These are phyloP conservation scores for Nansenia antarctica DNA, from an alignment of 2,113 vertebrate species.

Conservation along the genomic window DNA sequence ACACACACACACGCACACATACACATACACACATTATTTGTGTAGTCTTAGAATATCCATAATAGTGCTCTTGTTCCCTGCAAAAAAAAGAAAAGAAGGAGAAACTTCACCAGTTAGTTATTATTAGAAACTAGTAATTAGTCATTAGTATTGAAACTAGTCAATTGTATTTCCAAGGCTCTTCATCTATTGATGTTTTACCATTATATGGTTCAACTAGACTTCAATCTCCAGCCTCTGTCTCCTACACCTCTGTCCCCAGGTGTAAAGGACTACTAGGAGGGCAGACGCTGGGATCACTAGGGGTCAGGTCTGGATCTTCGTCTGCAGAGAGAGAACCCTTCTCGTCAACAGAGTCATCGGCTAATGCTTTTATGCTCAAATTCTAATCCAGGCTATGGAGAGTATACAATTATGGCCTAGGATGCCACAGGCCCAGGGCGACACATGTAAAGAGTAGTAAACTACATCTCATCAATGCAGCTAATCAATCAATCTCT, in stretches of 20 bases:
- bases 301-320: background rate
- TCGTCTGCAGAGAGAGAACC: background rate
- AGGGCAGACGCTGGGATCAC: no score
- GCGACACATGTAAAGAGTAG: no score
- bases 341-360: background rate
- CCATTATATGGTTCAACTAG: background rate
- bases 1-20: slow-evolving; percentile 2
- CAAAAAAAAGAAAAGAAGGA: background rate
- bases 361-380: background rate
- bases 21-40: background rate
- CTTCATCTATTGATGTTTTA: background rate
- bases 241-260: background rate
- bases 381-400: background rate
- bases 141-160: background rate
- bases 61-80: background rate
- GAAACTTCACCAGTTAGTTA: no score
- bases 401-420: no score
- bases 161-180: background rate
- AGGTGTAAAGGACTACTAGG: background rate
- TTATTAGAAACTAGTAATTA: background rate
- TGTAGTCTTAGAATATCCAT: background rate
- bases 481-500: no score
- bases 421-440: no score
- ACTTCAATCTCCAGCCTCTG: background rate
- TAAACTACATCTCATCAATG: no score